These are phyloP conservation scores for Ophion slaviceki DNA, from an alignment of 2,888 invertebrate genomes.

Conservation along the genomic window DNA sequence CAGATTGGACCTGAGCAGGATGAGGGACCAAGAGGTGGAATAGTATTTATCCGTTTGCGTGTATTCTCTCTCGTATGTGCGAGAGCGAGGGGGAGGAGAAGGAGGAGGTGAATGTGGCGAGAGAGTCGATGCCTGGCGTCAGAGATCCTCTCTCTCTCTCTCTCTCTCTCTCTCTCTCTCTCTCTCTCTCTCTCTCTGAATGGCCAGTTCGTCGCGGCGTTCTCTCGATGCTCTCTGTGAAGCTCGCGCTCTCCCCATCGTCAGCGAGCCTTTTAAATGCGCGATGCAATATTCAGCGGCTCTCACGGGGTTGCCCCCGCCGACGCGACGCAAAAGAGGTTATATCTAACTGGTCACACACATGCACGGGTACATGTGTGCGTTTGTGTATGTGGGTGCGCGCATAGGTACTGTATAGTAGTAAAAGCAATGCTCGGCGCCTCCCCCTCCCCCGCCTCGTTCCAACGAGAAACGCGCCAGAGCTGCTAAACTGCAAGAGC, in stretches of 20 bases:
- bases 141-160: conserved; percentile 53
- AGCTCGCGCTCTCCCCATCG: conserved; percentile 57
- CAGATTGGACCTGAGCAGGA: conserved; percentile 65
- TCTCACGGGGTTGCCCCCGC: conserved; percentile 70
- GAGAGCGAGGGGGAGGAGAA: conserved; percentile 28
- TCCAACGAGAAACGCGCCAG: conserved; percentile 54
- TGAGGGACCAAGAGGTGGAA: conserved; percentile 43
- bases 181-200: conserved; percentile 42
- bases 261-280: conserved; percentile 79
- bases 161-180: conserved; percentile 53
- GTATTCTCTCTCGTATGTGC: neutral
- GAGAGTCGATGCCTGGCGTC: conserved; percentile 63
- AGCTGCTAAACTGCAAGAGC: conserved; percentile 66
- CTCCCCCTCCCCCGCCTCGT: conserved; percentile 29
- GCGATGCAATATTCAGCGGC: conserved; percentile 83
- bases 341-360: conserved; percentile 32
- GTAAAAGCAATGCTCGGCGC: conserved; percentile 45
- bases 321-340: conserved; percentile 66
- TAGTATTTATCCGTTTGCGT: conserved; percentile 46
- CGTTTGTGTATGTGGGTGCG: too few species aligned
- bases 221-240: conserved; percentile 60
- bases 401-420: conserved; percentile 5
- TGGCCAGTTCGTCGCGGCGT: conserved; percentile 65
- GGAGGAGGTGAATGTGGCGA: conserved; percentile 49
- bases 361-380: too few species aligned